Base-by-base conservation (phyloP, 2,113 vertebrate species). In the Oncorhynchus clarkii region DNA sequence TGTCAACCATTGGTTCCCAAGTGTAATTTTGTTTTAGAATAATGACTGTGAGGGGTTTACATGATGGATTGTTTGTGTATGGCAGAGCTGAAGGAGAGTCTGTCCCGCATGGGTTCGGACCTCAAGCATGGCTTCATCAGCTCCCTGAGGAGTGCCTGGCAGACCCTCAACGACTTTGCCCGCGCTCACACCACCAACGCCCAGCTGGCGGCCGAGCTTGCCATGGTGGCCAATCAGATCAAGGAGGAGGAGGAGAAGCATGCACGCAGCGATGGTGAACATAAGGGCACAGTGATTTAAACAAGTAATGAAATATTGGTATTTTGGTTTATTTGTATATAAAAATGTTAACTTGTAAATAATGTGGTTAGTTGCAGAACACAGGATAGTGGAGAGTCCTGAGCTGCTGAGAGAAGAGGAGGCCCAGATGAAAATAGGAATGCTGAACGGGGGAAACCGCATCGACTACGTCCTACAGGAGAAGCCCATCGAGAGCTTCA, bases 401-500 rank as follows among this genome's bases (percentile, higher is more conserved):
- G 98, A 99, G 48, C 90, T 90, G 67, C 91, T 80, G 5, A 95
- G 92, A 77, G 97, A 99, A 70, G 98, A 99, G 70, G 96, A 97
- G 67, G 89, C 90, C 39, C 82, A 82, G 67, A 93, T 96, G 86
- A 98, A 96, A 92, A 91, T 99, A 34, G 98, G 98, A 76, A 93
- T 95, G 96, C 84, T 99, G 22, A 99, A 99, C 0, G 95, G 95
- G 84, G 98, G 98, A 0, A 95, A 94, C 57, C 95, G 97, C 59
- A 97, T 99, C 39, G 97, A 99, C 86, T 99, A 98, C 18, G 97
- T 99, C 70, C 94, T 99, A 18, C 98, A 99, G 72, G 98, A 99
- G 91, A 99, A 99, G 65, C 97, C 98, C 39, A 99, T 99, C 27
- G 97, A 99, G 86, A 99, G 97, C 87, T 99, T 99, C 89, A 99